Evolutionary conservation across 2,113 vertebrate species (phyloP), one percentile per base, ranked within the genome.

Genomic region (Toxotes jaculatrix): DNA sequence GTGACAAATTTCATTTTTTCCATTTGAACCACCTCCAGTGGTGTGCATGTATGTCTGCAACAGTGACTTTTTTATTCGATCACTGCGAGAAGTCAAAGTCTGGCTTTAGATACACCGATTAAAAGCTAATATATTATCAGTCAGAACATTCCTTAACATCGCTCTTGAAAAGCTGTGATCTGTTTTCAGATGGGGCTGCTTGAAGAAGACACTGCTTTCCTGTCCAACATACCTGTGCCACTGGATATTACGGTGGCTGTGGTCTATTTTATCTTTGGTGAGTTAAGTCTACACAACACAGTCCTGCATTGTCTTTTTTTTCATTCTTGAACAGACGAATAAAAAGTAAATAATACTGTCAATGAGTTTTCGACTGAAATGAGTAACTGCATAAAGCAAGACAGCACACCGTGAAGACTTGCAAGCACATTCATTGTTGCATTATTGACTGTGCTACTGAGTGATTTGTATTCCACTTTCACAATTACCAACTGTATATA

Each of bases 231-330:
- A 73, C 93, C 93, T 13, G 87, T 89, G 68, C 79, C 86, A 34
- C 49, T 93, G 84, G 95, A 96, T 73, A 87, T 93, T 66, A 77
- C 85, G 0, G 89, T 96, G 85, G 93, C 92, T 32, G 84, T 95
- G 38, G 89, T 94, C 55, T 96, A 96, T 80, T 83, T 81, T 11
- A 19, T 96, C 42, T 95, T 96, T 79, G 95, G 94, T 95, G 88
- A 95, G 94, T 89, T 10, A 55, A 72, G 14, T 73, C 42, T 23
- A 2, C 56, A 0, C 19, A 67, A 56, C 40, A 59, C 17, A 60
- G 71, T 43, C 6, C 1, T 62, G 51, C 7, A 4, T 40, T 40
- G 5, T 12, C 7, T 27, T 8, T 40, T 21, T 21, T 12, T 6
- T 49, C 1, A 72, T 47, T 40, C 3, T 7, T 23, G 7, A 49